These are phyloP conservation scores for Isoperla grammatica DNA, from an alignment of 2,888 invertebrate species.

Conservation along the genomic window DNA sequence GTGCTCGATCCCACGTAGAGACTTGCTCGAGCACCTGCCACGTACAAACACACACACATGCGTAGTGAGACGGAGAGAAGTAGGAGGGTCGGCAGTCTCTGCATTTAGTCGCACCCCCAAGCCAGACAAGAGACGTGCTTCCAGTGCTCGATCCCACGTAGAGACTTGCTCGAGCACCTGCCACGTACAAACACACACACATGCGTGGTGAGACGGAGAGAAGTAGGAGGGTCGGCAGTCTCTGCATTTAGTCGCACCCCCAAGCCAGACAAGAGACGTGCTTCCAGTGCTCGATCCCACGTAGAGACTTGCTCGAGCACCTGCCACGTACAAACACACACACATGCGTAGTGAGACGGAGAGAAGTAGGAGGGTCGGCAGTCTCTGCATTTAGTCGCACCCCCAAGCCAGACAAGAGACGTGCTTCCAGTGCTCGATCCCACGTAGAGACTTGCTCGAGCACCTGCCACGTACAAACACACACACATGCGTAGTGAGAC, in stretches of 20 bases:
- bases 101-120: constrained; percentile 28
- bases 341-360: constrained; percentile 33
- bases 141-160: constrained; percentile 28
- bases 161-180: constrained; percentile 32
- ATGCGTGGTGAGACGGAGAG: constrained; percentile 33
- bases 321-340: constrained; percentile 20
- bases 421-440: constrained; percentile 26
- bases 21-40: constrained; percentile 30
- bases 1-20: constrained; percentile 27
- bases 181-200: not conserved
- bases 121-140: constrained; percentile 26
- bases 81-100: constrained; percentile 20
- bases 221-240: constrained; percentile 19
- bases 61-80: constrained; percentile 33
- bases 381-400: constrained; percentile 25
- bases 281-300: constrained; percentile 29
- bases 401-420: constrained; percentile 28
- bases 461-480: constrained; percentile 24
- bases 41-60: constrained; percentile 1
- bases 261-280: constrained; percentile 26
- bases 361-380: constrained; percentile 18
- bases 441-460: constrained; percentile 30
- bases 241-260: constrained; percentile 28
- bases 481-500: constrained; percentile 28
- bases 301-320: constrained; percentile 29